Base-by-base conservation (phyloP, 2,888 invertebrate species). In the Tinea semifulvella region DNA sequence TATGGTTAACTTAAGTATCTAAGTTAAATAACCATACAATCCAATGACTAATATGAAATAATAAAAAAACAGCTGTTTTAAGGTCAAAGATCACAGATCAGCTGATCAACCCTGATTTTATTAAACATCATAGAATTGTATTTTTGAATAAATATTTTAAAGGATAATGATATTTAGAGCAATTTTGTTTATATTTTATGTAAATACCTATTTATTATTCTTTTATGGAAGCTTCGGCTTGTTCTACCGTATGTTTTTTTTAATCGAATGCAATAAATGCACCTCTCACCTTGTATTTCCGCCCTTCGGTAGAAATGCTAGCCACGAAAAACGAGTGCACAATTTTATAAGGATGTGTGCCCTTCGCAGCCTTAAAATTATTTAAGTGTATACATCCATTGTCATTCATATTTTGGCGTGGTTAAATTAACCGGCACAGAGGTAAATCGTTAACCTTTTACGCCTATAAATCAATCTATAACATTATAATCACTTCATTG, bases 241-340 rank as follows among this genome's bases (percentile, higher is more conserved):
- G 22, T 22, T 5, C 22, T 7, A 5, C 10, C 19, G 16, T 27
- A 31, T 28, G 11, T 38, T 19, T 17, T 11, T 18, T 39, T 11
- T 44, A 13, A 26, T n/a, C n/a, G n/a, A 38, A 27, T 36, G 3
- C 18, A 43, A 13, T 31, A n/a, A 31, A 31, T 31, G 14, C 31
- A 31, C n/a, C n/a, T n/a, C n/a, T 52, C 63, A 94, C 94, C 91
- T 94, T 95, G 60, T 90, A 88, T 70, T 88, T 86, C 57, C 92
- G 86, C 53, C 91, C 90, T 74, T 91, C 91, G 55, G 84, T 84
- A 50, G 91, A 88, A 46, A 91, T 88, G 67, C 92, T 90, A 52
- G 92, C 87, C 47, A 93, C 90, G 72, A 96, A 94, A 76, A 90
- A 92, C 52, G 90, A 88, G 80, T 94, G 92, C 57, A 96, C 89